Conservation (phyloP, 1,140 invertebrate genomes). For the Scaptomyza montana region DNA sequence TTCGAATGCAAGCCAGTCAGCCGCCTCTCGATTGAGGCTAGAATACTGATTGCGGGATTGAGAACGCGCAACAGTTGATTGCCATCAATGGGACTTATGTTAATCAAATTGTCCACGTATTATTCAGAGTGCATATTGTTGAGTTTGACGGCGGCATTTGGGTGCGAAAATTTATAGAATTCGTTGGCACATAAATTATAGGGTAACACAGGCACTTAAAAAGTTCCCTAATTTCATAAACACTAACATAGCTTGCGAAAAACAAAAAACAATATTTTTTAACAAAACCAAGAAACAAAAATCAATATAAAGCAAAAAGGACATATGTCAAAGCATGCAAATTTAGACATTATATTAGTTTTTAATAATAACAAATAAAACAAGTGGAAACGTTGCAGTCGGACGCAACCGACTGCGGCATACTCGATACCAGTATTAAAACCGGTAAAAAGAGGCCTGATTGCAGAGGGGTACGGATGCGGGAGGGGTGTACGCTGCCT, state of each 20-base stretch:
- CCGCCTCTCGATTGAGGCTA: background rate
- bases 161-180: slow-evolving; percentile 46
- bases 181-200: background rate
- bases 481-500: too few relatives aligned
- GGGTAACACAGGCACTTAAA: background rate
- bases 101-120: slow-evolving; percentile 72
- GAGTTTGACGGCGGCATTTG: slow-evolving; percentile 46
- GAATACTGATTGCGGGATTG: background rate
- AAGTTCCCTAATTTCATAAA: too few relatives aligned
- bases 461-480: too few relatives aligned
- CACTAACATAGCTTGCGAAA: slow-evolving; percentile 3
- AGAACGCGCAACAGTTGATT: slow-evolving; percentile 68
- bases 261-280: background rate
- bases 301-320: background rate
- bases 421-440: too few relatives aligned
- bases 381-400: too few relatives aligned
- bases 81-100: slow-evolving; percentile 70
- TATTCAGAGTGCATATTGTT: slow-evolving; percentile 50
- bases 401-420: too few relatives aligned
- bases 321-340: background rate
- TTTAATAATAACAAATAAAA: too few relatives aligned
- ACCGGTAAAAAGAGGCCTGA: too few relatives aligned
- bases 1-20: slow-evolving; percentile 8
- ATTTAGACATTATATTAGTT: too few relatives aligned
- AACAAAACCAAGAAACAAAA: background rate